Conservation (phyloP, 2,888 invertebrate species). For the Penaeus monodon region DNA sequence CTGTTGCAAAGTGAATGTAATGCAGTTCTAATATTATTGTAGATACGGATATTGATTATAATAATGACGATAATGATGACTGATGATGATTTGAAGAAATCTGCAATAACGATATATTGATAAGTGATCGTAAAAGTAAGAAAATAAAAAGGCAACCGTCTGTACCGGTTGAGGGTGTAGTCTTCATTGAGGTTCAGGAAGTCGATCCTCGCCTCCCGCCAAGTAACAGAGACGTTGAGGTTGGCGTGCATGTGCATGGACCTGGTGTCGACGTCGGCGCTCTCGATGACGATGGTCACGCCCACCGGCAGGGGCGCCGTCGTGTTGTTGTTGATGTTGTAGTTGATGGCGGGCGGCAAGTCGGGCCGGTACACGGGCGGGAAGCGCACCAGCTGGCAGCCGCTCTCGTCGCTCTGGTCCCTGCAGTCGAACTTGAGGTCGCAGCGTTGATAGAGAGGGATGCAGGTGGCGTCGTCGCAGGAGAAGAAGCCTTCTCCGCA, state of each 20-base stretch:
- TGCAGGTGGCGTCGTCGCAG: conserved; percentile 62
- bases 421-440: conserved; percentile 62
- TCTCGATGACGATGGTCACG: conserved; percentile 55
- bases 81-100: no score
- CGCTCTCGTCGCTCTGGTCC: conserved; percentile 62
- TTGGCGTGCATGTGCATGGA: conserved; percentile 63
- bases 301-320: conserved; percentile 50
- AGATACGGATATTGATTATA: no score
- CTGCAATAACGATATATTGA: no score
- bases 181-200: conserved; percentile 63
- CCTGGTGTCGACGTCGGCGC: conserved; percentile 59
- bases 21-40: no score
- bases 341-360: conserved; percentile 50
- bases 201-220: conserved; percentile 53
- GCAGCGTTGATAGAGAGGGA: conserved; percentile 56
- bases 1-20: no score
- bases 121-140: not conserved
- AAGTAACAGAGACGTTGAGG: conserved; percentile 59
- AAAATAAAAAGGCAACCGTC: not conserved
- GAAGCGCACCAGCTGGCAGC: conserved; percentile 59
- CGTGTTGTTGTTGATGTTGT: conserved; percentile 16
- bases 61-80: no score
- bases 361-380: conserved; percentile 56
- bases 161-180: conserved; percentile 59
- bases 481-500: conserved; percentile 51